Evolutionary conservation across 2,888 invertebrate species (phyloP).

Genomic region (Apamea epomidion): DNA sequence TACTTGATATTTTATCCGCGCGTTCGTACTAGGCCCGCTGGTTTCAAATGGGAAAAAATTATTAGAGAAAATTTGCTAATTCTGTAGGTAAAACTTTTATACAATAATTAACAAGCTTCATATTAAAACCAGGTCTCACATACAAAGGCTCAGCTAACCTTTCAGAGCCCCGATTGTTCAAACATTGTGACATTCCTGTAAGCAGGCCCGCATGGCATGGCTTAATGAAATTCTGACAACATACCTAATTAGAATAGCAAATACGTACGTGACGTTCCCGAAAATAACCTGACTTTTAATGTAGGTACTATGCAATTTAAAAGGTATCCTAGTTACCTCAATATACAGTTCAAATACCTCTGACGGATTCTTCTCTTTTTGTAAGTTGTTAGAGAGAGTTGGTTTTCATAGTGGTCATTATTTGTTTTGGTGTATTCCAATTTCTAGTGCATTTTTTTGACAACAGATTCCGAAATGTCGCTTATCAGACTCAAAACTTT

Average conservation of each 20-base stretch:
- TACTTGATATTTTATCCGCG: not conserved
- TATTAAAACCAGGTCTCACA: not conserved
- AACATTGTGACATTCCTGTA: conserved; percentile 53
- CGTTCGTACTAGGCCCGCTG: not conserved
- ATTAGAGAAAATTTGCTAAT: too few relatives aligned
- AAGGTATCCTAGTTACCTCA: not conserved
- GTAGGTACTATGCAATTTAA: conserved; percentile 12
- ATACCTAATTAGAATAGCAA: conserved; percentile 60
- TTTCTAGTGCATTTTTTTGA: not conserved
- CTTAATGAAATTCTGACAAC: conserved; percentile 61
- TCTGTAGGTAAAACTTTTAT: not conserved
- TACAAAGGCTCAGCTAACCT: conserved; percentile 29
- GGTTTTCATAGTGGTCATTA: not conserved
- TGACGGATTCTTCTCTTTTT: not conserved
- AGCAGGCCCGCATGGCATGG: conserved; percentile 59
- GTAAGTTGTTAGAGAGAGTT: not conserved
- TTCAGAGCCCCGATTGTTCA: conserved; percentile 32
- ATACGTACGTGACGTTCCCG: conserved; percentile 41
- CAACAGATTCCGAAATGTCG: not conserved
- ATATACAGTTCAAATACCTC: conserved; percentile 11
- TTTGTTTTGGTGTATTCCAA: not conserved
- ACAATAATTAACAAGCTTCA: not conserved
- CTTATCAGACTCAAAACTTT: not conserved
- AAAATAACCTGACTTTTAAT: conserved; percentile 39
- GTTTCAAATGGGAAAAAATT: not conserved